Conservation (phyloP, 2,797 vertebrate genomes). For the Anisognathus igniventris region DNA sequence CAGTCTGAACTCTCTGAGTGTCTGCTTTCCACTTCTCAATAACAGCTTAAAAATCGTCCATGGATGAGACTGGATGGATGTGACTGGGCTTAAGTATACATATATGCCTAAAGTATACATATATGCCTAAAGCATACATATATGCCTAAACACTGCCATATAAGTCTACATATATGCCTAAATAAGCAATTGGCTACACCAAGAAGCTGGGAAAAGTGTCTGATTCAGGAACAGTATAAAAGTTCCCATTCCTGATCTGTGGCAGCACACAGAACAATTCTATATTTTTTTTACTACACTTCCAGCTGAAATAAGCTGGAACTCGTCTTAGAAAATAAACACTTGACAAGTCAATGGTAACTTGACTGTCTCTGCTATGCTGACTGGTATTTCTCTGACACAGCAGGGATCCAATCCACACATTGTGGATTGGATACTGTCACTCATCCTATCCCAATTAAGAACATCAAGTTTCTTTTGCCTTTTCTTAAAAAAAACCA, state of each 20-base stretch:
- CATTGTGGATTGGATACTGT: background rate
- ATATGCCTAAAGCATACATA: too few relatives aligned
- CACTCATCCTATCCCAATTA: background rate
- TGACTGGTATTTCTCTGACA: background rate
- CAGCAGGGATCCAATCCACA: background rate
- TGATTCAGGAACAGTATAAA: background rate
- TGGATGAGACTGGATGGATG: background rate
- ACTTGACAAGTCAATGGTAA: background rate
- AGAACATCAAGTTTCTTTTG: background rate
- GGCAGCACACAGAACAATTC: background rate
- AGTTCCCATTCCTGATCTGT: background rate
- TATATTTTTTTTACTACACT: background rate
- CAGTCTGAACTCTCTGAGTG: background rate
- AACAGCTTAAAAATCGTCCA: background rate
- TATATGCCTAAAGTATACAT: too few relatives aligned
- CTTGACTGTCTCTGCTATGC: background rate
- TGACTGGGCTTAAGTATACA: background rate
- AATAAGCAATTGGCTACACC: background rate
- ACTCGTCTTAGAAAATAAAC: background rate
- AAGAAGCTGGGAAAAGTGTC: background rate
- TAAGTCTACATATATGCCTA: fast-evolving
- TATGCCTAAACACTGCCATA: too few relatives aligned
- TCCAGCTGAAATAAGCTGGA: background rate
- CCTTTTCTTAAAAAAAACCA: too few relatives aligned
- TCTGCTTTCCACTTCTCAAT: background rate